Conservation (phyloP, 1,140 invertebrate genomes). For the Bombus consobrinus region DNA sequence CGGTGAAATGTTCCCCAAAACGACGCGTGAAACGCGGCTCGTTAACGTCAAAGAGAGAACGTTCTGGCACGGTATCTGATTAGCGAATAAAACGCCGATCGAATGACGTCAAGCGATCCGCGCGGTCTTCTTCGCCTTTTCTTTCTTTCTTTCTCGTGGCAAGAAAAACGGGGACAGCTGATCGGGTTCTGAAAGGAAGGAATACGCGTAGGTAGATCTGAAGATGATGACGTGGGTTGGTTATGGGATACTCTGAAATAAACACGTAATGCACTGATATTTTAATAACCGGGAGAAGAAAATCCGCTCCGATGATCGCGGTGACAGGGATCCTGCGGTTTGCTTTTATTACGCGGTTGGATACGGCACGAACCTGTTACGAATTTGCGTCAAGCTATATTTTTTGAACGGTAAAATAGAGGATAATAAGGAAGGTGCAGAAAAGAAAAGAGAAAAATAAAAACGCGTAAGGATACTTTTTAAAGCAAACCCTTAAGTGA, state of each 20-base stretch:
- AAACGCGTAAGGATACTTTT: neutral
- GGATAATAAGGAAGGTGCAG: neutral
- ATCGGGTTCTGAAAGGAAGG: neutral
- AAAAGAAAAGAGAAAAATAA: neutral
- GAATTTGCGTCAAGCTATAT: too few species aligned
- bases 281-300: neutral
- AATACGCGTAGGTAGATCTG: neutral
- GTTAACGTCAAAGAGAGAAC: slow-evolving; percentile 48
- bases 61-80: neutral
- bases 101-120: slow-evolving; percentile 27
- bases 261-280: neutral
- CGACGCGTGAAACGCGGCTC: neutral
- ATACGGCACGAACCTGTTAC: neutral
- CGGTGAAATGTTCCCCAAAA: slow-evolving; percentile 13
- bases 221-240: neutral
- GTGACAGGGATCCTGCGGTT: too few species aligned
- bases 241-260: neutral
- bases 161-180: neutral
- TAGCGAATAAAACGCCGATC: slow-evolving; percentile 19
- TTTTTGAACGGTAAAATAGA: neutral
- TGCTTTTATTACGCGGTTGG: too few species aligned
- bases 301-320: neutral
- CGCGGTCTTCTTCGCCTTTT: neutral
- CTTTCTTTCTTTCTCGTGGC: neutral
- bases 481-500: neutral